Conservation (phyloP, 2,113 vertebrate species). For the Hylia prasina region DNA sequence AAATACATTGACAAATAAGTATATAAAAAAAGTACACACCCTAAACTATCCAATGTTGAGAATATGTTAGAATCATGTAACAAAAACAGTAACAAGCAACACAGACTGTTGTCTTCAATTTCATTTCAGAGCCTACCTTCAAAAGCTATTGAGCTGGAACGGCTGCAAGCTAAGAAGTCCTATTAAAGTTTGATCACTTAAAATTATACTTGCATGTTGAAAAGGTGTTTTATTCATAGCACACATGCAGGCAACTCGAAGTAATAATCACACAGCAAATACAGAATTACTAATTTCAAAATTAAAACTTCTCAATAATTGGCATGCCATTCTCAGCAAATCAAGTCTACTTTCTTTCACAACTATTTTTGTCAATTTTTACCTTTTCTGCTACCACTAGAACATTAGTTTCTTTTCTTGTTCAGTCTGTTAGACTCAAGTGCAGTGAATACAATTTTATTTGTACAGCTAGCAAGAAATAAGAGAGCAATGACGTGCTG, state of each 20-base stretch:
- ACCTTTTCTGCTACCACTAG: background rate
- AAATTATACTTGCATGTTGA: rapidly evolving
- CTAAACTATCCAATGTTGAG: background rate
- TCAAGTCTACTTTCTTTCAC: background rate
- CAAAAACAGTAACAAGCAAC: background rate
- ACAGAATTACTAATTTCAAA: background rate
- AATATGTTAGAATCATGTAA: background rate
- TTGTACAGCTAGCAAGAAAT: background rate
- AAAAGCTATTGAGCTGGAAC: background rate
- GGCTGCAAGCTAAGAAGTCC: background rate
- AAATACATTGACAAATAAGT: background rate
- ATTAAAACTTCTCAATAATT: background rate
- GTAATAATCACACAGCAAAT: background rate
- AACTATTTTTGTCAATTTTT: background rate
- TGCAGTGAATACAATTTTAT: background rate
- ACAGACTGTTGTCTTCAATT: background rate
- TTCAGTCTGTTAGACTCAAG: background rate
- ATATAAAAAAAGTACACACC: background rate
- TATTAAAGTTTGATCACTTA: background rate
- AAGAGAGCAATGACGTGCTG: background rate
- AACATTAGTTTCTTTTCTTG: background rate
- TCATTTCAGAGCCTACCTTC: background rate
- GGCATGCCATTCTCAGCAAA: background rate
- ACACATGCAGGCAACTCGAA: background rate
- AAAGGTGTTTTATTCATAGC: background rate